A percentile compares a stretch with the other conserved stretches of the same genome.
Evolutionary conservation across 2,797 vertebrate species (phyloP).

Genomic region (Potorous gilbertii): DNA sequence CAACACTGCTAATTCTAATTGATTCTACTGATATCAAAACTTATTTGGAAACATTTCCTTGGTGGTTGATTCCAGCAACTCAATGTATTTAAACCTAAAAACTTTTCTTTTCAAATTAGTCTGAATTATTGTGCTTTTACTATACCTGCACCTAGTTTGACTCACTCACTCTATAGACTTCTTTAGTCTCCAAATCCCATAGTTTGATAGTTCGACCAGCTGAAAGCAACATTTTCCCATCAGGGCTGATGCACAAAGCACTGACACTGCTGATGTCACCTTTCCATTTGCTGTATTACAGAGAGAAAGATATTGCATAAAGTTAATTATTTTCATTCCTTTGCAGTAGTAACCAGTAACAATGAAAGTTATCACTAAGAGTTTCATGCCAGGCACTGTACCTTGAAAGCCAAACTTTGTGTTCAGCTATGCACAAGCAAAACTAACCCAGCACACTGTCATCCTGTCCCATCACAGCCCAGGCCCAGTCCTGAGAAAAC

Average conservation of each 20-base stretch:
- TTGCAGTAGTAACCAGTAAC: not conserved
- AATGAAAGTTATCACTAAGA: conserved; percentile 36
- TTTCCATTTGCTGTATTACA: conserved; percentile 95
- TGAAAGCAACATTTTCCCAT: conserved; percentile 96
- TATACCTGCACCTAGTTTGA: not conserved
- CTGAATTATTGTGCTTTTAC: conserved; percentile 16
- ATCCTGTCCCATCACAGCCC: not conserved
- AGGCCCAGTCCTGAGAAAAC: not conserved
- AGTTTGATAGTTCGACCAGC: conserved; percentile 97
- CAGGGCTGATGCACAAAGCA: conserved; percentile 95
- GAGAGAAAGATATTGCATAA: conserved; percentile 53
- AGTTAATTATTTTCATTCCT: conserved; percentile 12
- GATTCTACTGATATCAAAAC: not conserved
- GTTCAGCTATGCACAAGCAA: not conserved
- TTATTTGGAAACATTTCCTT: not conserved
- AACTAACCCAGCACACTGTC: not conserved
- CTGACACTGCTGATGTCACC: conserved; percentile 93
- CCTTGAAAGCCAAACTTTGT: conserved; percentile 9
- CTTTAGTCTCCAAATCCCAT: conserved; percentile 99
- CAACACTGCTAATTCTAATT: not conserved
- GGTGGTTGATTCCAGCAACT: not conserved
- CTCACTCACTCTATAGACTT: conserved; percentile 94
- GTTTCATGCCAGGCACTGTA: not conserved
- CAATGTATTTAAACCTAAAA: not conserved
- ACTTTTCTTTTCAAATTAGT: accelerated